Evolutionary conservation across 2,888 invertebrate genomes (phyloP), one percentile per base, ranked within the genome.

Genomic region (Hydropsyche betteni): DNA sequence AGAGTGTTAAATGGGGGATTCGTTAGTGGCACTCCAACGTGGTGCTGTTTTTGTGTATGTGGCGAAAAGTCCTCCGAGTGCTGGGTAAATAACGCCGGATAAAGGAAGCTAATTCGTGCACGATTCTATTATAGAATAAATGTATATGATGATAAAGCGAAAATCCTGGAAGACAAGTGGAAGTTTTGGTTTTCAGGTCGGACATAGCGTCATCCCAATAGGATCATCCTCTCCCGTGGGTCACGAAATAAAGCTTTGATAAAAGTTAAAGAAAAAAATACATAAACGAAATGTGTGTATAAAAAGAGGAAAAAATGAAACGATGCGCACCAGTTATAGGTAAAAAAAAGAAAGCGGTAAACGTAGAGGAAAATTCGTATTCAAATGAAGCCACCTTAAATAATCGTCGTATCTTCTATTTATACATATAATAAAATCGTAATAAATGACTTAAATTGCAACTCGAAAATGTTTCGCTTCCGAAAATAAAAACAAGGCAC

Each of bases 171-270:
- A 10, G 44, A 44, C 44, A 44, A 55, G 55, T n/a, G n/a, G 24
- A 2, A 55, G 36, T 64, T 64, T 64, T 34, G 8, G 24, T 64
- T 34, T 64, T 12, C 64, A 36, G 14, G n/a, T 64, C 34, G 24
- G 36, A 64, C 64, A 36, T 7, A 64, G 64, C n/a, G 10, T n/a
- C 8, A 64, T 10, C 36, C 64, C 64, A 64, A 64, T 64, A 64
- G 36, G 64, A 64, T 64, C 64, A 64, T 64, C 36, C 36, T 36
- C 36, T 64, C 64, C 64, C 36, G 64, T 36, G 64, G 36, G 64
- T 64, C 64, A 64, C 34, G 36, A 34, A 64, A 64, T 64, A 64
- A 64, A 36, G 36, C 64, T 64, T 64, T n/a, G 64, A 33, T 64
- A 7, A 64, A 24, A 8, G 44, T 44, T 44, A 10, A 44, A 44